Base-by-base conservation (phyloP, 2,797 vertebrate genomes). In the Oreortyx pictus region DNA sequence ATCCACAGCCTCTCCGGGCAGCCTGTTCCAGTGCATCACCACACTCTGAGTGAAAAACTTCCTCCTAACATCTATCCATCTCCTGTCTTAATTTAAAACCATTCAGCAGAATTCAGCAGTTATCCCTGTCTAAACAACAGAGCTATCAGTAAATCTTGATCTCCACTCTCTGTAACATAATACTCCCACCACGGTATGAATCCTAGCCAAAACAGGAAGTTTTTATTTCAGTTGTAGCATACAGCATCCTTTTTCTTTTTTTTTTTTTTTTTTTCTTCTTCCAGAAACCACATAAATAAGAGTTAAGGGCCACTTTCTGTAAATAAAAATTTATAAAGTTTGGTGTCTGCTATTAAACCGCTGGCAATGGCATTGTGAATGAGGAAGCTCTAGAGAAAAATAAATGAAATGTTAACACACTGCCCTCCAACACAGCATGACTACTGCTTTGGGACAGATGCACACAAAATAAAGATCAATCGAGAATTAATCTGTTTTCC, bases 121-220 rank as follows among this genome's bases (percentile, higher is more conserved):
- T 41, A 15, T 2, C 4, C 6, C 10, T 44, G n/a, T 24, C 7
- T 35, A 37, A 75, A 27, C 4, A 81, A 16, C 4, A 50, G 43
- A 60, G 5, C 17, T 76, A 11, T 43, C 14, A 82, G 14, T 68
- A 29, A 70, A 7, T 50, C 39, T 14, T 41, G 39, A 41, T 41
- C 19, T 15, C 77, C 77, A 59, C 33, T 23, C 11, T 37, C n/a
- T 74, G 39, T 15, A 60, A 15, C 33, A 25, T 60, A 60, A 16
- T 37, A 16, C 35, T 61, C 35, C 24, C 24, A 29, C 31, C 5
- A 16, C 14, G 6, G 7, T 47, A 47, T 12, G 17, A 72, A 29
- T 19, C 9, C 31, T 43, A 81, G 23, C 9, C 47, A 77, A 88
- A 52, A 33, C 2, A 4, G 1, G 0, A 6, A 60, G 23, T 4